phyloP scores from a whole-genome alignment of 2,113 vertebrate species.

The Vireo altiloquus region DNA sequence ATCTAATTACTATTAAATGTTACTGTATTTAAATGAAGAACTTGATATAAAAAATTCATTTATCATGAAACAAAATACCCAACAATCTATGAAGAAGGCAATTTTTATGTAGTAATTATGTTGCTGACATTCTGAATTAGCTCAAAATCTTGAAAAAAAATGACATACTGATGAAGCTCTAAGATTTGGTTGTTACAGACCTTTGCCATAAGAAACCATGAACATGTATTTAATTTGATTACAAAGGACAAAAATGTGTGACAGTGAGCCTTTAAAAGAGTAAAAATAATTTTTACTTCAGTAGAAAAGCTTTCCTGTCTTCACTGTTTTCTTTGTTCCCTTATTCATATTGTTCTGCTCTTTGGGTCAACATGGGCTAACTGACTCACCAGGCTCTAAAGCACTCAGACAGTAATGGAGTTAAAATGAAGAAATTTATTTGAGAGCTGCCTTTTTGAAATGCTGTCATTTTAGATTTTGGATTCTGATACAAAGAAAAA shows the following conservation, averaged over 20 bases:
- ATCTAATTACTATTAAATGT: background rate
- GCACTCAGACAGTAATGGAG: background rate
- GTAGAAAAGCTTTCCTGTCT: background rate
- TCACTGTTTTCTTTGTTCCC: background rate
- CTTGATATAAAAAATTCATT: background rate
- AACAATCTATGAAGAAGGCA: background rate
- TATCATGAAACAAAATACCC: background rate
- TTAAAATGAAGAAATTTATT: background rate
- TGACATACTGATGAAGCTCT: fast-evolving
- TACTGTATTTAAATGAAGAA: background rate
- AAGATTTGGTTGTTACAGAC: background rate
- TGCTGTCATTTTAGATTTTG: background rate
- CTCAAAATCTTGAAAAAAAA: background rate
- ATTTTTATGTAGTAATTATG: background rate
- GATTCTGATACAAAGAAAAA: background rate
- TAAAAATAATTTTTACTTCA: background rate
- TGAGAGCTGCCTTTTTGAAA: background rate
- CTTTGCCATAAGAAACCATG: background rate
- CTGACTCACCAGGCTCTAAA: background rate
- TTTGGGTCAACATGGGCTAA: background rate
- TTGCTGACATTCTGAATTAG: background rate
- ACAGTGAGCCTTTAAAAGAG: background rate
- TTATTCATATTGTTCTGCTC: background rate
- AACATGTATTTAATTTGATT: background rate
- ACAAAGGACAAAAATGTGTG: background rate